A percentile compares a stretch with the other conserved stretches of the same genome.
These are phyloP conservation scores for Harpegnathos saltator DNA, from an alignment of 1,140 invertebrate genomes.

Conservation along the genomic window DNA sequence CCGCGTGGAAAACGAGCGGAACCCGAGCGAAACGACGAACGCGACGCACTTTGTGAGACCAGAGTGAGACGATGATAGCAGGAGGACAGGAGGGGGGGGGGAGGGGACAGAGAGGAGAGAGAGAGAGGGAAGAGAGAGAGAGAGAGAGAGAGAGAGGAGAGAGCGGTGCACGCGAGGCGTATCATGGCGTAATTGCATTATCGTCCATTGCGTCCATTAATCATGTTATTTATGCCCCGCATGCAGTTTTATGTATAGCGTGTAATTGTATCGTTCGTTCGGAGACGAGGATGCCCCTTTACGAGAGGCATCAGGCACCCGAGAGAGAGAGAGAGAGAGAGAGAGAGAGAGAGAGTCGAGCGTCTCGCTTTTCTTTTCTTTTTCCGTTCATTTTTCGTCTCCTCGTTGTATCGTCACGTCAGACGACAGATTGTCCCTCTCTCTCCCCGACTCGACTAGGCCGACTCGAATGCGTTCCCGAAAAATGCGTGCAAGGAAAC, in stretches of 20 bases:
- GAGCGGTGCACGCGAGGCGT: slow-evolving; percentile 66
- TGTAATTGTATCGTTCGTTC: slow-evolving; percentile 73
- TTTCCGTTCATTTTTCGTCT: slow-evolving; percentile 45
- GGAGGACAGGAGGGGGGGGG: neutral
- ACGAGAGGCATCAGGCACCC: slow-evolving; percentile 45
- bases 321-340: neutral
- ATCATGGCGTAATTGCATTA: slow-evolving; percentile 77
- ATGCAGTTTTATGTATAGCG: slow-evolving; percentile 65
- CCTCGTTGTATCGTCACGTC: slow-evolving; percentile 31
- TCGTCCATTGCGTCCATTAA: slow-evolving; percentile 79
- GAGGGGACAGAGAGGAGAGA: slow-evolving; percentile 13
- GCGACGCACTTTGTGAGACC: slow-evolving; percentile 33
- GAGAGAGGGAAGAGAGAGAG: slow-evolving; percentile 26
- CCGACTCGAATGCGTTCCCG: slow-evolving; percentile 37
- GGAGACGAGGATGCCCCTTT: slow-evolving; percentile 53
- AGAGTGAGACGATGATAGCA: slow-evolving; percentile 13
- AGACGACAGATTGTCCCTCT: slow-evolving; percentile 1
- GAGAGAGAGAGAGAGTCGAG: neutral
- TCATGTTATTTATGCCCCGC: slow-evolving; percentile 75
- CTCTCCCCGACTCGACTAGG: neutral
- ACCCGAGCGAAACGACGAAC: slow-evolving; percentile 11
- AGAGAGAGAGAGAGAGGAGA: slow-evolving; percentile 7
- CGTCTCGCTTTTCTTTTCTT: neutral
- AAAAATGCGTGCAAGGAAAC: slow-evolving; percentile 29
- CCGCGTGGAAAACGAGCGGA: slow-evolving; percentile 49